phyloP scores from a whole-genome alignment of 2,797 vertebrate genomes.

The Gorsachius magnificus region DNA sequence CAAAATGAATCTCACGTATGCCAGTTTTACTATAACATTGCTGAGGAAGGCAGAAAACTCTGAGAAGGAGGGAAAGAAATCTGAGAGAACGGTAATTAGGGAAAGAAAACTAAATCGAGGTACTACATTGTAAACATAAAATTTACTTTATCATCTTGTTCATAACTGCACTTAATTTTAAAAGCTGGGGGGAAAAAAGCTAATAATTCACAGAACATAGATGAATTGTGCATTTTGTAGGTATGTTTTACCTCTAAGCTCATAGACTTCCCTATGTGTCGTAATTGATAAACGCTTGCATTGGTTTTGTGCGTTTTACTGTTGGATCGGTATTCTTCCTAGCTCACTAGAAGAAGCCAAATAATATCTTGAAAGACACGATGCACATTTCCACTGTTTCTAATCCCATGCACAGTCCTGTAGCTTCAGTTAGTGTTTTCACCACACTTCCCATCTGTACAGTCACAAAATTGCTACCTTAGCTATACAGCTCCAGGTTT shows the following conservation, averaged over 20 bases:
- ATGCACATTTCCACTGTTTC: background rate
- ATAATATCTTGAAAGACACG: background rate
- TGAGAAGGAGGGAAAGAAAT: background rate
- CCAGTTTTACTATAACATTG: background rate
- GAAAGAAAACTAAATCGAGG: background rate
- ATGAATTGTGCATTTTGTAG: background rate
- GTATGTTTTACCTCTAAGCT: background rate
- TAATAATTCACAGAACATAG: background rate
- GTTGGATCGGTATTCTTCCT: background rate
- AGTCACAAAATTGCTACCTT: background rate
- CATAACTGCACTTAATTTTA: background rate
- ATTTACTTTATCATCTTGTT: background rate
- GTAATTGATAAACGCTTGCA: background rate
- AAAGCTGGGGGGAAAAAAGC: background rate
- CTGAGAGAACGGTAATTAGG: background rate
- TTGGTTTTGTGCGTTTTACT: background rate
- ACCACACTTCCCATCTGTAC: background rate
- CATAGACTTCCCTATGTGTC: background rate
- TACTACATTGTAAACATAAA: background rate
- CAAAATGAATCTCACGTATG: background rate
- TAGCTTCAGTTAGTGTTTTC: background rate
- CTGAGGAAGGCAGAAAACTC: background rate
- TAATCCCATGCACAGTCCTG: background rate
- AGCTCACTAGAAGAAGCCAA: background rate
- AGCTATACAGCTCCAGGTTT: background rate